These are phyloP conservation scores for Apoda limacodes DNA, from an alignment of 2,888 invertebrate species.

Conservation along the genomic window DNA sequence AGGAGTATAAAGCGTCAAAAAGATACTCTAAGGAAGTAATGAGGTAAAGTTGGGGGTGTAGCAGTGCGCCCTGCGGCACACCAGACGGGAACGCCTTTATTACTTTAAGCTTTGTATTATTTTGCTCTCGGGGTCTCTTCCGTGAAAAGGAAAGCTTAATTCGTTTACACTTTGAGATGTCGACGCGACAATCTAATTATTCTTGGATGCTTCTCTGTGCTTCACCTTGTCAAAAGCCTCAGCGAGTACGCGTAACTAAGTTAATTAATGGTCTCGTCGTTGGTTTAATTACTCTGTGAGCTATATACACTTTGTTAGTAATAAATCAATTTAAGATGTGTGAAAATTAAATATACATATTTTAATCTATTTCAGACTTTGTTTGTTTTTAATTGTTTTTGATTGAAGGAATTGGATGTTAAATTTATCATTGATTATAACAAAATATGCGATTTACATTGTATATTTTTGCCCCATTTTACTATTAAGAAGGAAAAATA, in stretches of 20 bases:
- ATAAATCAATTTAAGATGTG: no score
- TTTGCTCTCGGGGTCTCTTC: slow-evolving; percentile 52
- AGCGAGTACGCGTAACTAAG: slow-evolving; percentile 15
- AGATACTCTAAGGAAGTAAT: slow-evolving; percentile 30
- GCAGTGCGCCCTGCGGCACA: slow-evolving; percentile 45
- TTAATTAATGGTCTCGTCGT: slow-evolving; percentile 17
- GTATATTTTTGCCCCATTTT: no score
- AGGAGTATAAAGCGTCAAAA: slow-evolving; percentile 53
- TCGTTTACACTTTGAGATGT: slow-evolving; percentile 68
- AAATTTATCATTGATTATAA: no score
- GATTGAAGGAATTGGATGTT: no score
- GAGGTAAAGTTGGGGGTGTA: slow-evolving; percentile 50
- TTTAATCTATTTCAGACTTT: neutral
- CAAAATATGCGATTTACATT: no score
- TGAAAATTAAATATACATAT: no score
- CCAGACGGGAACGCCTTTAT: slow-evolving; percentile 51
- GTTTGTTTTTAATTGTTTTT: neutral
- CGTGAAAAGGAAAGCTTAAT: slow-evolving; percentile 65
- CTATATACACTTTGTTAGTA: no score
- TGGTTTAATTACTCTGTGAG: no score
- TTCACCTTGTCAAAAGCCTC: slow-evolving; percentile 47
- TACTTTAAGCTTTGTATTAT: slow-evolving; percentile 64
- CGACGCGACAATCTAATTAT: slow-evolving; percentile 65
- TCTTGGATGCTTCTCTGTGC: slow-evolving; percentile 41
- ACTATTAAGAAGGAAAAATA: no score